Conservation (phyloP, 1,140 invertebrate genomes). For the Bicyclus anynana region DNA sequence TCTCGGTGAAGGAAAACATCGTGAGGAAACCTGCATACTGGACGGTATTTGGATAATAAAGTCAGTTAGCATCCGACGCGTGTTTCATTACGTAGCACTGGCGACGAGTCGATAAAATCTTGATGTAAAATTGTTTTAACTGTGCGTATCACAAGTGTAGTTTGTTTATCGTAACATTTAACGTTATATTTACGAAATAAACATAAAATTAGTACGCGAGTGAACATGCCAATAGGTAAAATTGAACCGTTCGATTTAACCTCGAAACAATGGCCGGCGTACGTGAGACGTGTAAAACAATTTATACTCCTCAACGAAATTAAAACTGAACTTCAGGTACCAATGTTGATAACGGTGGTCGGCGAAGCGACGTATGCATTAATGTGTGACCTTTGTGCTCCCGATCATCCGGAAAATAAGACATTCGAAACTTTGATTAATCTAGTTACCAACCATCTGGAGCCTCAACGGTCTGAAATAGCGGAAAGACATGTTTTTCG, state of each 20-base stretch:
- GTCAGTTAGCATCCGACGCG: too few relatives aligned
- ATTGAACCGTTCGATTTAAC: slow-evolving; percentile 18
- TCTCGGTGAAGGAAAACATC: too few relatives aligned
- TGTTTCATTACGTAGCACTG: too few relatives aligned
- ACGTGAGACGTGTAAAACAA: slow-evolving; percentile 36
- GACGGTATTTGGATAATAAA: too few relatives aligned
- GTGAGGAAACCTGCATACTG: too few relatives aligned
- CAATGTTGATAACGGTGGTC: slow-evolving; percentile 34
- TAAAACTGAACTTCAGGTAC: slow-evolving; percentile 26
- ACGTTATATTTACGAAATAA: too few relatives aligned
- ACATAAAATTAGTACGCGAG: too few relatives aligned
- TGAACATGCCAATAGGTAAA: slow-evolving; percentile 28
- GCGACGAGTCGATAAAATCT: too few relatives aligned
- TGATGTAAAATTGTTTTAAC: too few relatives aligned
- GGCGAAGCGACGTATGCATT: slow-evolving; percentile 30
- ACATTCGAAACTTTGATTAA: slow-evolving; percentile 9
- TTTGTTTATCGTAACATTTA: too few relatives aligned
- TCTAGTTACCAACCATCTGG: not conserved
- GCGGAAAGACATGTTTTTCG: too few relatives aligned
- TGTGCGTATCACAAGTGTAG: too few relatives aligned
- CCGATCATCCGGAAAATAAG: slow-evolving; percentile 27
- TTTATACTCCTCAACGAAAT: slow-evolving; percentile 36
- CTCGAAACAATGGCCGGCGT: slow-evolving; percentile 30
- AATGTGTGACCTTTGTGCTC: slow-evolving; percentile 44
- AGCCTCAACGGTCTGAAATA: not conserved